phyloP scores from a whole-genome alignment of 2,113 vertebrate genomes.

The Nothoprocta perdicaria region DNA sequence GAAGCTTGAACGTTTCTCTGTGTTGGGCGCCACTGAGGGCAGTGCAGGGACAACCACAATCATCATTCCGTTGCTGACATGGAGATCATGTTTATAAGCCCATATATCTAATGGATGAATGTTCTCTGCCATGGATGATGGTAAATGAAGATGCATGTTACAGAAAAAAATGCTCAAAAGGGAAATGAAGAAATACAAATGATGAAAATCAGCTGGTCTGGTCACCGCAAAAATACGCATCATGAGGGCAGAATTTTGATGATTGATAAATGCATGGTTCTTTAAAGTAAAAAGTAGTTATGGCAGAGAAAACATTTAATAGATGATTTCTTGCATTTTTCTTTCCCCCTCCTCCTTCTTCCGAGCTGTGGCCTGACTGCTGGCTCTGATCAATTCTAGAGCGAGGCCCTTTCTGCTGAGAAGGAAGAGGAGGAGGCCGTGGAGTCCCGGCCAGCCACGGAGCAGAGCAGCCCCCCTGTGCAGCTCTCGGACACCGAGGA shows the following conservation, averaged over 20 bases:
- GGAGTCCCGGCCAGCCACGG: slow-evolving; percentile 53
- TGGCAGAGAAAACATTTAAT: neutral
- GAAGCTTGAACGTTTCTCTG: neutral
- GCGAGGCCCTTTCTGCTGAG: slow-evolving; percentile 50
- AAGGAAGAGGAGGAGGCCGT: slow-evolving; percentile 64
- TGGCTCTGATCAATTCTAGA: slow-evolving; percentile 63
- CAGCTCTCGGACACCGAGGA: slow-evolving; percentile 87
- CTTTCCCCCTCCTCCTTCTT: neutral
- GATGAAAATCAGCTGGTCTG: neutral
- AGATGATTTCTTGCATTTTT: neutral
- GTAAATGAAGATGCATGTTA: neutral
- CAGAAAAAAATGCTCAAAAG: neutral
- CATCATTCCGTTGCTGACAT: neutral
- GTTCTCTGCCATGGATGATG: neutral
- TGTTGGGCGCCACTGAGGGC: neutral
- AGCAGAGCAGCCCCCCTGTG: slow-evolving; percentile 57
- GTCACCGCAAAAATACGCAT: neutral
- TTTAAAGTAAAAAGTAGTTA: neutral
- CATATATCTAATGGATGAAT: neutral
- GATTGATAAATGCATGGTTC: neutral
- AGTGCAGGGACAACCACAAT: neutral
- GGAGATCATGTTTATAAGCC: accelerated
- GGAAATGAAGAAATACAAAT: neutral
- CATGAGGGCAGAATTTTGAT: neutral
- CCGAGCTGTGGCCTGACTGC: neutral